These are phyloP conservation scores for Amaurobius ferox DNA, from an alignment of 2,888 invertebrate species.

Conservation along the genomic window DNA sequence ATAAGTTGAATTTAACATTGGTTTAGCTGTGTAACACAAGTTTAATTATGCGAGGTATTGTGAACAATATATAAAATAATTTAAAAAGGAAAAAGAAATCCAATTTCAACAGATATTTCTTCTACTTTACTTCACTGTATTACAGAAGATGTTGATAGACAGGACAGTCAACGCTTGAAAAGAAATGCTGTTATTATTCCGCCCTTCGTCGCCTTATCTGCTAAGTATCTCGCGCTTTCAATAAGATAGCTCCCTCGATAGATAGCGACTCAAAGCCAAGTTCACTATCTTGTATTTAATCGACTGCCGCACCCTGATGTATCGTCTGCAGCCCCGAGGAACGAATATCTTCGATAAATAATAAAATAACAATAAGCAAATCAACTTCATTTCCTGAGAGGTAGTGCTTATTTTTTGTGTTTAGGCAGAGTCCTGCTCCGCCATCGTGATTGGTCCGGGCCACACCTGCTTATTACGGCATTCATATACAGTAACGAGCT, in stretches of 20 bases:
- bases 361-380: background rate
- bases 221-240: background rate
- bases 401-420: background rate
- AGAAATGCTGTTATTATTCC: background rate
- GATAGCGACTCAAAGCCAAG: background rate
- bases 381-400: background rate
- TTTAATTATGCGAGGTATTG: too few relatives aligned
- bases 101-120: too few relatives aligned
- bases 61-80: too few relatives aligned
- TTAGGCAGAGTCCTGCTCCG: background rate
- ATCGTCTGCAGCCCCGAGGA: background rate
- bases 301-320: background rate
- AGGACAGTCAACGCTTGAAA: too few relatives aligned
- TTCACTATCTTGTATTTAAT: background rate
- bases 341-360: slow-evolving; percentile 3
- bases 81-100: too few relatives aligned
- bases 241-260: background rate
- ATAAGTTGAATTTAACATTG: too few relatives aligned
- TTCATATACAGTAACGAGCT: slow-evolving; percentile 4
- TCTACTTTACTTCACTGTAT: too few relatives aligned
- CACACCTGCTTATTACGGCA: slow-evolving; percentile 16
- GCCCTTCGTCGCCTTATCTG: background rate
- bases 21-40: too few relatives aligned
- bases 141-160: too few relatives aligned
- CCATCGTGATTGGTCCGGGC: background rate